Evolutionary conservation across 2,113 vertebrate genomes (phyloP).

Genomic region (Myotis brandtii): DNA sequence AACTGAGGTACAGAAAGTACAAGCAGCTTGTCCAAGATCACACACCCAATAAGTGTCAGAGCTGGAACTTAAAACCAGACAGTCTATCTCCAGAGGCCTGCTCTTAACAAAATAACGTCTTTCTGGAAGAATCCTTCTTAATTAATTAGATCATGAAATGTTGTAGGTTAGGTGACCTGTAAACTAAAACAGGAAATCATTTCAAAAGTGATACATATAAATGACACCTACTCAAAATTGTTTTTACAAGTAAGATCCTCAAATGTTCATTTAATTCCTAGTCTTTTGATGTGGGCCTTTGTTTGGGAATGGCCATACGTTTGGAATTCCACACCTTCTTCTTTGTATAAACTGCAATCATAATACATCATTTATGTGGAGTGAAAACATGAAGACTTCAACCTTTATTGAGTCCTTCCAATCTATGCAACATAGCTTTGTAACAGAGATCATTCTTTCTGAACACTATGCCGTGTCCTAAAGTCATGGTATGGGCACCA

Average conservation of each 20-base stretch:
- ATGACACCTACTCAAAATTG: background rate
- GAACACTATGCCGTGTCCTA: background rate
- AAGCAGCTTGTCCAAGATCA: background rate
- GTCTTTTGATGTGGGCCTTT: background rate
- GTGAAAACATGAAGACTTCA: background rate
- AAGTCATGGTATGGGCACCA: background rate
- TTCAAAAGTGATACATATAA: background rate
- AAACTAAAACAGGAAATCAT: background rate
- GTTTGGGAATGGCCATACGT: background rate
- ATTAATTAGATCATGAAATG: slow-evolving; percentile 21
- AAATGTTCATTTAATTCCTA: background rate
- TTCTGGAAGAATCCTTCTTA: background rate
- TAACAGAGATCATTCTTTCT: background rate
- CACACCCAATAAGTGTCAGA: background rate
- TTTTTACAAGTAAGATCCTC: background rate
- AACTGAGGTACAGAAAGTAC: background rate
- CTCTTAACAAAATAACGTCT: background rate
- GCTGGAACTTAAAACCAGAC: background rate
- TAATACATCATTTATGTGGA: background rate
- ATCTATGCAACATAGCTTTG: background rate
- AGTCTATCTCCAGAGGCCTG: background rate
- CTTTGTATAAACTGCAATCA: background rate
- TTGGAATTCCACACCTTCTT: background rate
- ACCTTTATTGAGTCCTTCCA: background rate
- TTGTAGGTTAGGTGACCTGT: background rate